Evolutionary conservation across 2,888 invertebrate species (phyloP), one percentile per base, ranked within the genome.

Genomic region (Callosobruchus maculatus): DNA sequence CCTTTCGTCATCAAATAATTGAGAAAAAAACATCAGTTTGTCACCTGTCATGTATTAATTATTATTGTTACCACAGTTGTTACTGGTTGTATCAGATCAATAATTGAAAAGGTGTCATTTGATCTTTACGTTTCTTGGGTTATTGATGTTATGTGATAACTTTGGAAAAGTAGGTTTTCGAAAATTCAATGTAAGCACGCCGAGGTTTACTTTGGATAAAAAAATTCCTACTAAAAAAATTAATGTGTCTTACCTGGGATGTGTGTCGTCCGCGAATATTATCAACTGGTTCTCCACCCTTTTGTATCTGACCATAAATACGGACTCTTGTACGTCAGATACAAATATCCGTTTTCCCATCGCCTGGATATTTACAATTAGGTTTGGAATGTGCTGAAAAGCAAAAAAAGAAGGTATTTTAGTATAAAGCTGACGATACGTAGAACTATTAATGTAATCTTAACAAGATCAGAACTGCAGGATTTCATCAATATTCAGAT

Each of bases 191-290:
- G n/a, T n/a, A n/a, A n/a, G n/a, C n/a, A n/a, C n/a, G n/a, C n/a
- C n/a, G n/a, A n/a, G n/a, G n/a, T n/a, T n/a, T n/a, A n/a, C n/a
- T n/a, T n/a, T n/a, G n/a, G n/a, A n/a, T n/a, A n/a, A n/a, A n/a
- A n/a, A n/a, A n/a, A n/a, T n/a, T n/a, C n/a, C 26, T 26, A 26
- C 7, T 26, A 26, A 4, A 2, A 26, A 4, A 26, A 26, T 26
- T 26, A 26, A 26, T 26, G n/a, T n/a, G n/a, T 26, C 1, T 49
- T 49, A 49, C 49, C 49, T 66, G 13, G 99, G 99, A 87, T 97
- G 95, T 0, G 98, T 98, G 85, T 99, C 99, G 85, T 99, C 99
- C 0, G 98, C 97, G 88, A 99, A 99, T 73, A 99, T 95, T 26
- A 99, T 97, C 76, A 99, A 89, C 84, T 99, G 98, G 87, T 99